phyloP scores from a whole-genome alignment of 2,888 invertebrate species.

The Xestoiulus laeticollis region DNA sequence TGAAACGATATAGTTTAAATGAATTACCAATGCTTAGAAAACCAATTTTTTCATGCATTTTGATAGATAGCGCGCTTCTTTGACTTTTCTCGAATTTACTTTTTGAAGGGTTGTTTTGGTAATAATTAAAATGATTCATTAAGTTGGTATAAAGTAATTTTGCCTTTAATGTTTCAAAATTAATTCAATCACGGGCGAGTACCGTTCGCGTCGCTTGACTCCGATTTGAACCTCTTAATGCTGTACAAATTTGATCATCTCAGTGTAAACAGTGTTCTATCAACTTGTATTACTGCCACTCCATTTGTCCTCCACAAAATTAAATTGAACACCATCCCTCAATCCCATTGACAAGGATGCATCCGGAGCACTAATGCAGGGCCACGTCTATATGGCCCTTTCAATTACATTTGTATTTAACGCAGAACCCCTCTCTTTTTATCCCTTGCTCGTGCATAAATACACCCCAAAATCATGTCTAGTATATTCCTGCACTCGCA shows the following conservation, averaged over 20 bases:
- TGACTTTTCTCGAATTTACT: not conserved
- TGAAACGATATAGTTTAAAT: not conserved
- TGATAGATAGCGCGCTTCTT: not conserved
- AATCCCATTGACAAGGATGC: not conserved
- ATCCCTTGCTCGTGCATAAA: slow-evolving; percentile 3
- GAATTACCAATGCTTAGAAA: not conserved
- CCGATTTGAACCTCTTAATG: slow-evolving; percentile 34
- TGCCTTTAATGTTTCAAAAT: not conserved
- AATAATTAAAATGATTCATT: slow-evolving; percentile 37
- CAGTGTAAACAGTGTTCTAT: slow-evolving; percentile 34
- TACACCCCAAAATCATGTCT: not conserved
- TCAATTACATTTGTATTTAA: slow-evolving; percentile 34
- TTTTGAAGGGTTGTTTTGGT: not conserved
- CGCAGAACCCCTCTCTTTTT: slow-evolving; percentile 25
- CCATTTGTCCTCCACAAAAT: slow-evolving; percentile 8
- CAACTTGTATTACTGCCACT: slow-evolving; percentile 24
- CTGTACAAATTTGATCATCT: slow-evolving; percentile 37
- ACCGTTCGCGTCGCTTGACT: slow-evolving; percentile 21
- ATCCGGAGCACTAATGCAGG: slow-evolving; percentile 29
- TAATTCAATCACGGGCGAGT: slow-evolving; percentile 5
- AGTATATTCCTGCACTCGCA: not conserved
- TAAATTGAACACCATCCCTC: slow-evolving; percentile 25
- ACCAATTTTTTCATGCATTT: not conserved
- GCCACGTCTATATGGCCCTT: slow-evolving; percentile 23
- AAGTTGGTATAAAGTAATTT: not conserved